phyloP scores from a whole-genome alignment of 1,140 invertebrate species.

The Apis florea region DNA sequence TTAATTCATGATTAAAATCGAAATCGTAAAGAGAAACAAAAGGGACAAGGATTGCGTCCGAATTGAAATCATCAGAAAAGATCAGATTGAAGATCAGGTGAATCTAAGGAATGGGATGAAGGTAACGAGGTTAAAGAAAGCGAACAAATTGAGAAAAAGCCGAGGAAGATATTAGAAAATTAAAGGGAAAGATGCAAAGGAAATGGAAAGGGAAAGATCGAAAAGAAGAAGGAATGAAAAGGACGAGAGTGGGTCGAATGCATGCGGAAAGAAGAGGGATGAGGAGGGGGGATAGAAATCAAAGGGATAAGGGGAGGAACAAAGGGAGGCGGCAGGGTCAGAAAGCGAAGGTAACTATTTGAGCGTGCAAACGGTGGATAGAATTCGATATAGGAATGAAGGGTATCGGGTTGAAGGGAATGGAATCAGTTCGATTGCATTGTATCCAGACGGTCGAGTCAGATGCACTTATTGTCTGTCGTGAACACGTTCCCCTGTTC shows the following conservation, averaged over 20 bases:
- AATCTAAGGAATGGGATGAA: neutral
- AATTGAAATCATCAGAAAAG: neutral
- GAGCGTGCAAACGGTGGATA: slow-evolving; percentile 35
- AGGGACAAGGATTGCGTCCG: neutral
- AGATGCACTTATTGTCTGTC: slow-evolving; percentile 58
- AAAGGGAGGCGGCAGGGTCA: neutral
- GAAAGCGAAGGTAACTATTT: slow-evolving; percentile 29
- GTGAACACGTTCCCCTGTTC: slow-evolving; percentile 29
- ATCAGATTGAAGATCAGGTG: neutral
- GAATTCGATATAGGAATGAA: slow-evolving; percentile 34
- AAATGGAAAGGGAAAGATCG: neutral
- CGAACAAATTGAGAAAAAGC: neutral
- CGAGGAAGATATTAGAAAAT: slow-evolving; percentile 10
- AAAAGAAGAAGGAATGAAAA: neutral
- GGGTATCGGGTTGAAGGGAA: slow-evolving; percentile 43
- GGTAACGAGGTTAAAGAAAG: slow-evolving; percentile 2
- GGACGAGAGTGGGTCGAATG: slow-evolving; percentile 12
- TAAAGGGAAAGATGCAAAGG: slow-evolving; percentile 1
- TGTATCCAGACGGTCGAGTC: slow-evolving; percentile 39
- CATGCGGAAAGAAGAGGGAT: neutral
- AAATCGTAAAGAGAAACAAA: neutral
- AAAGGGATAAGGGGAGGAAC: slow-evolving; percentile 2
- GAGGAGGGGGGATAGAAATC: neutral
- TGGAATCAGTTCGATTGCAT: slow-evolving; percentile 44
- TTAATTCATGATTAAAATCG: no score